A percentile compares a stretch with the other conserved stretches of the same genome.
These are phyloP conservation scores for Drosophila novamexicana DNA, from an alignment of 1,140 invertebrate genomes.

Conservation along the genomic window DNA sequence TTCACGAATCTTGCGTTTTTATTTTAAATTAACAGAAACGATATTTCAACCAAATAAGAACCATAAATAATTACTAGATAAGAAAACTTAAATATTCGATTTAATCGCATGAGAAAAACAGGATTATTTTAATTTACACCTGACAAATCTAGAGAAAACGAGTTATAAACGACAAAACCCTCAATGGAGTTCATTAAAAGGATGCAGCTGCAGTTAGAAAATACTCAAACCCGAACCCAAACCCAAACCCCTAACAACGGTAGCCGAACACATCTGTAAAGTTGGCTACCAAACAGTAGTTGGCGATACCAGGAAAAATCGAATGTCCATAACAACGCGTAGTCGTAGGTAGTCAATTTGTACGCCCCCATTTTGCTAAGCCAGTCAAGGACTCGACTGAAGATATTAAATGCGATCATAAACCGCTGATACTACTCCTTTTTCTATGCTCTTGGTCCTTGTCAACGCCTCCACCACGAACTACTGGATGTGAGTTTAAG, in stretches of 20 bases:
- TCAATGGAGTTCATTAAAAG: slow-evolving; percentile 54
- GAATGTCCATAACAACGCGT: slow-evolving; percentile 13
- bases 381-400: slow-evolving; percentile 30
- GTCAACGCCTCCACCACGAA: slow-evolving; percentile 18
- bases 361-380: slow-evolving; percentile 41
- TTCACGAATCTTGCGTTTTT: too few species aligned
- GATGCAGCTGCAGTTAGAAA: slow-evolving; percentile 23
- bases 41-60: background rate
- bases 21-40: too few species aligned
- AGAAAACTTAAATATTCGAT: slow-evolving; percentile 2
- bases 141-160: slow-evolving; percentile 8
- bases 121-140: slow-evolving; percentile 37
- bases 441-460: background rate
- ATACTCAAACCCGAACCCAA: background rate
- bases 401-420: slow-evolving; percentile 59
- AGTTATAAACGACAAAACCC: background rate
- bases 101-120: background rate
- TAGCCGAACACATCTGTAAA: slow-evolving; percentile 50
- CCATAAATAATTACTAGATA: background rate
- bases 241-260: slow-evolving; percentile 13
- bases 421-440: slow-evolving; percentile 52
- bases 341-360: slow-evolving; percentile 59
- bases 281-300: slow-evolving; percentile 56
- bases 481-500: slow-evolving; percentile 18
- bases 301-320: background rate